Base-by-base conservation (phyloP, 1,140 invertebrate species). In the Branchinecta lynchi region DNA sequence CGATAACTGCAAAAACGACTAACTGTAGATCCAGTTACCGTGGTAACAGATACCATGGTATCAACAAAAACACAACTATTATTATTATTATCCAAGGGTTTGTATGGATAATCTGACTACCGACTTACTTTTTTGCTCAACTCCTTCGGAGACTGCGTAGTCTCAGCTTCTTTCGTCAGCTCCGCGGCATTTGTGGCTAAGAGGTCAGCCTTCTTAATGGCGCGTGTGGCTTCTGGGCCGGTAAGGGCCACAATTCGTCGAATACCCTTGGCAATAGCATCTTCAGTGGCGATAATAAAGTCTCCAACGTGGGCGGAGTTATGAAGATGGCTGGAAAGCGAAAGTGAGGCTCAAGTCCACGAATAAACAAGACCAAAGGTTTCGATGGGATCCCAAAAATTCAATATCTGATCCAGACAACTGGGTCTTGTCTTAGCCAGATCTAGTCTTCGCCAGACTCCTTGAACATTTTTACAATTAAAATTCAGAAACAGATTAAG, bases 261-360 rank as follows among this genome's bases (percentile, higher is more conserved):
- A 70, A 98, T 96, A 69, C 96, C 97, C 82, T 99, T 99, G 66
- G 97, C 92, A 75, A 99, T 99, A 10, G 96, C 96, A 81, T 99
- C 97, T 84, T 99, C 97, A 76, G 88, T 91, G 3, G 92, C 84
- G 76, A 99, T 98, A 0, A 97, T 88, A 81, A 99, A 94, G 74
- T 93, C 86, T 67, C 92, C 93, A 76, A 97, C 90, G 76, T 99
- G 93, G 0, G 89, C 87, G 43, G 91, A 87, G 74, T 87, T 86
- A 73, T 87, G 84, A 66, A 98, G 83, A 84, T 99, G 96, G 7
- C 85, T 87, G 73, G 51, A 78, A 77, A 71, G 70, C 74, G 71
- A 70, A 74, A 76, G 68, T 43, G 43, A 3, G 44, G n/a, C 15
- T 21, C 45, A 67, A 67, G n/a, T 67, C 15, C 32, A 70, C 44